These are phyloP conservation scores for Trissolcus basalis DNA, from an alignment of 1,140 invertebrate genomes.

Conservation along the genomic window DNA sequence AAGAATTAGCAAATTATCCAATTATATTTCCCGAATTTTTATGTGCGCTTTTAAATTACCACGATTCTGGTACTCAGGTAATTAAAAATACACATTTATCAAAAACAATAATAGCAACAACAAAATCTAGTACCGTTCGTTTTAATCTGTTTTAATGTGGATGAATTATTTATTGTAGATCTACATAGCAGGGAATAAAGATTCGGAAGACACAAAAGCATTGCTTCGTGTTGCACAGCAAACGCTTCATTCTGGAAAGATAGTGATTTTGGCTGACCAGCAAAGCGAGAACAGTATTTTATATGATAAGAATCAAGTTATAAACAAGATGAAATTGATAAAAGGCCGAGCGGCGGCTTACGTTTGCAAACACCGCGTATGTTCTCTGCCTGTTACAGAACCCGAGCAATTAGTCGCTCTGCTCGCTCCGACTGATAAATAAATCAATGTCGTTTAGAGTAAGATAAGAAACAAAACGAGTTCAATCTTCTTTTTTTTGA, in stretches of 20 bases:
- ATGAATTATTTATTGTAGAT: constrained; percentile 77
- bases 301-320: constrained; percentile 65
- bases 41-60: constrained; percentile 83
- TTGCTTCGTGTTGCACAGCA: constrained; percentile 82
- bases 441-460: neutral
- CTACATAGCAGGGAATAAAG: constrained; percentile 80
- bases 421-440: constrained; percentile 75
- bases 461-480: no score
- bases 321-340: constrained; percentile 71
- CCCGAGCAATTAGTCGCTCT: constrained; percentile 80
- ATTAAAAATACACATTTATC: constrained; percentile 10
- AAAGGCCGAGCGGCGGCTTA: constrained; percentile 83
- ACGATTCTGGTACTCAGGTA: constrained; percentile 82
- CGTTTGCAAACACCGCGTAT: constrained; percentile 87
- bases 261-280: constrained; percentile 82
- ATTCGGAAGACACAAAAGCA: constrained; percentile 81
- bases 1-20: constrained; percentile 78
- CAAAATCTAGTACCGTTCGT: no score
- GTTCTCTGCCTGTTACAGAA: constrained; percentile 86
- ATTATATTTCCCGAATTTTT: constrained; percentile 87
- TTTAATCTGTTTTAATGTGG: no score
- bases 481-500: no score
- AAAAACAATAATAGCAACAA: no score
- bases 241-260: constrained; percentile 82
- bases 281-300: constrained; percentile 60